These are phyloP conservation scores for Sebastes kiyomatsui DNA, from an alignment of 2,797 vertebrate genomes.

Conservation along the genomic window DNA sequence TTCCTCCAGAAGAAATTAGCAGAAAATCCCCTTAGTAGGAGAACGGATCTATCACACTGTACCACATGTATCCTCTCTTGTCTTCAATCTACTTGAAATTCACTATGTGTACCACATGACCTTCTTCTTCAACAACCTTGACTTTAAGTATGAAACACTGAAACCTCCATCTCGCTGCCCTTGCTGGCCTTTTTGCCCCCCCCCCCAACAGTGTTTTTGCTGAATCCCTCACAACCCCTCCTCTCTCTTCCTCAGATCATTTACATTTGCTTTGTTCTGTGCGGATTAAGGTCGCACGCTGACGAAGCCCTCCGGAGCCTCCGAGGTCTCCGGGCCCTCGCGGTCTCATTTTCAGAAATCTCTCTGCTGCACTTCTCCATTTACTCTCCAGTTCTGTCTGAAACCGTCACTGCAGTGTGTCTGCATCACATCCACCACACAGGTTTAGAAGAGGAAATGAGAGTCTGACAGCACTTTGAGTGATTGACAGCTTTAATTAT, in stretches of 20 bases:
- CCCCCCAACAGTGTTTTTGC: background rate
- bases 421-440: constrained; percentile 20
- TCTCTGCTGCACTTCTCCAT: constrained; percentile 43
- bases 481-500: background rate
- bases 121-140: constrained; percentile 52
- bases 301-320: constrained; percentile 50
- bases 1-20: constrained; percentile 29
- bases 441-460: constrained; percentile 35
- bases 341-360: constrained; percentile 40
- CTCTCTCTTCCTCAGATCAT: constrained; percentile 51
- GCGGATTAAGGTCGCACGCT: constrained; percentile 67
- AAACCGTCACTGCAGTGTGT: constrained; percentile 1
- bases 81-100: constrained; percentile 46
- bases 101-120: background rate
- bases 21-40: constrained; percentile 29
- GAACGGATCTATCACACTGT: constrained; percentile 3
- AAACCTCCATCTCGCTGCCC: constrained; percentile 27
- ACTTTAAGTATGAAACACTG: constrained; percentile 33
- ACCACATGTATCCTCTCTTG: constrained; percentile 16
- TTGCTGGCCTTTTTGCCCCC: constrained; percentile 6
- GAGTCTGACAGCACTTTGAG: constrained; percentile 9
- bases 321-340: constrained; percentile 41
- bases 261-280: constrained; percentile 63
- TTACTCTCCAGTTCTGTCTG: constrained; percentile 18
- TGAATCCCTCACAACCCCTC: constrained; percentile 29